Evolutionary conservation across 2,888 invertebrate genomes (phyloP), one percentile per base, ranked within the genome.

Genomic region (Colletes collaris): DNA sequence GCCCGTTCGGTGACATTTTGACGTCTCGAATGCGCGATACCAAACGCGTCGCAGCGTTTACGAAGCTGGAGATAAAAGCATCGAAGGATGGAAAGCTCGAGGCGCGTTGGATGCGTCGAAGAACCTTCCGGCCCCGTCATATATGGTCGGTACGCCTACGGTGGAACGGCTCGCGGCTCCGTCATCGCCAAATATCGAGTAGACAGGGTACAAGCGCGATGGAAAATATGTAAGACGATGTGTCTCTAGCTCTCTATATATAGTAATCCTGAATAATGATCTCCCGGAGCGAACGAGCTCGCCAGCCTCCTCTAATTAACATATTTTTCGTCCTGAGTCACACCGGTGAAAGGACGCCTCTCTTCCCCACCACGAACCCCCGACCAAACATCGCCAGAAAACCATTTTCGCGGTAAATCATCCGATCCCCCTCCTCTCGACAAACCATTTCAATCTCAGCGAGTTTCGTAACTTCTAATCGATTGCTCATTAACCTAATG

Each of bases 171-270:
- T 86, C 84, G 82, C 81, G 46, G 84, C 85, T 84, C 69, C 85
- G 82, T 83, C 90, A 91, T 92, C 89, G 86, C 92, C 91, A 92
- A 92, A 92, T 92, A 92, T 92, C 90, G 91, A 89, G 87, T 88
- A 90, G 86, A 87, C 85, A 65, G 72, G 66, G 40, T 10, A 79
- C 73, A 16, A 58, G 16, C 65, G 66, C 59, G 55, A 68, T 70
- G 78, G 84, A 80, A 86, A 87, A 85, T 83, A 81, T 74, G 75
- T 67, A 56, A 74, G 76, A 58, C 83, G 77, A 82, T 79, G 83
- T 78, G 84, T 83, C 82, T 86, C 88, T 86, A 84, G 81, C 80
- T 83, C 84, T 60, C 89, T 89, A 91, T 90, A 90, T 90, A 89
- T 90, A 90, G 90, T 74, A 74, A 88, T 88, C 82, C 80, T 85